Evolutionary conservation across 92 coral and sea anemone genomes (phyloP).

Genomic region (Plumapathes pennacea): DNA sequence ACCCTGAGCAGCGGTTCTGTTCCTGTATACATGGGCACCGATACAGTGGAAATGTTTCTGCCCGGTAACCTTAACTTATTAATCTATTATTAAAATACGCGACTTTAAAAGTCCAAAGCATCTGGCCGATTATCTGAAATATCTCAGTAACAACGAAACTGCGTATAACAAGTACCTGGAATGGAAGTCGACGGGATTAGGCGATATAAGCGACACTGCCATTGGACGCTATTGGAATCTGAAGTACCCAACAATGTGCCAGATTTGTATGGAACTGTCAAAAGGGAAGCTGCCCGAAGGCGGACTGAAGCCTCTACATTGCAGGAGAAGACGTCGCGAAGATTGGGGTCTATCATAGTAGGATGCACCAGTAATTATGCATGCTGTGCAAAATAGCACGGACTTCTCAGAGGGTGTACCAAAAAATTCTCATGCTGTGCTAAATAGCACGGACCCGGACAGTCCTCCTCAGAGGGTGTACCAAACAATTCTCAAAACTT

Average conservation of each 20-base stretch:
- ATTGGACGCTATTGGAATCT: conserved; percentile 2
- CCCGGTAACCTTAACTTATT: conserved; percentile 25
- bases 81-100: conserved; percentile 44
- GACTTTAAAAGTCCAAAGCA: conserved; percentile 40
- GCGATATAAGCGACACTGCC: conserved; percentile 9
- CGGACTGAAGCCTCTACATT: not conserved
- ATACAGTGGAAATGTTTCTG: conserved; percentile 43
- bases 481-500: too few species aligned
- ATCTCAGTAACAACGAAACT: conserved; percentile 34
- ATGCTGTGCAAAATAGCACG: too few species aligned
- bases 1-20: conserved; percentile 56
- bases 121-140: conserved; percentile 50
- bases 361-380: too few species aligned
- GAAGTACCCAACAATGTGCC: conserved; percentile 4
- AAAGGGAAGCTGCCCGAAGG: not conserved
- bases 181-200: conserved; percentile 64
- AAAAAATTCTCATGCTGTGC: too few species aligned
- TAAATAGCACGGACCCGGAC: too few species aligned
- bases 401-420: too few species aligned
- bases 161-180: conserved; percentile 34
- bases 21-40: conserved; percentile 63
- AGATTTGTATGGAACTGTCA: conserved; percentile 5
- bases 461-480: too few species aligned
- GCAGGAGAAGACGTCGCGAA: not conserved
- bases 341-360: conserved; percentile 15